Conservation (phyloP, 2,888 invertebrate species). For the Celastrina argiolus region DNA sequence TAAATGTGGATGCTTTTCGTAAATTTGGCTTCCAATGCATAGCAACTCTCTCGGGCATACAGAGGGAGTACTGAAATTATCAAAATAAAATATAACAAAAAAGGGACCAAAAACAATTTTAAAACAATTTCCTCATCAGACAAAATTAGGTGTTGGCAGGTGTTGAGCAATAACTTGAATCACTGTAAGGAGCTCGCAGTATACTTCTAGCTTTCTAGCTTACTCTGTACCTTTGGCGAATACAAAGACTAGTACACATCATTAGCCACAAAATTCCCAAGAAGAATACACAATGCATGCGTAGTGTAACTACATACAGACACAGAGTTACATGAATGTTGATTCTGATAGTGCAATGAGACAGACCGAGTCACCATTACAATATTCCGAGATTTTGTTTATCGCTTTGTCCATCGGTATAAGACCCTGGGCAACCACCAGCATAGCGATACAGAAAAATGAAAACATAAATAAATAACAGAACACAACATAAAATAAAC, state of each 20-base stretch:
- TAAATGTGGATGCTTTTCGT: constrained; percentile 76
- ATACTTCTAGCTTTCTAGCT: constrained; percentile 36
- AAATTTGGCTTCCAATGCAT: constrained; percentile 78
- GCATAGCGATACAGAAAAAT: constrained; percentile 61
- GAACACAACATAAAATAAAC: constrained; percentile 50
- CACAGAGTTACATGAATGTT: constrained; percentile 57
- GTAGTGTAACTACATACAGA: constrained; percentile 61
- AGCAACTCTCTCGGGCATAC: constrained; percentile 77
- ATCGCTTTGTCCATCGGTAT: constrained; percentile 75
- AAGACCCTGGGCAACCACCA: constrained; percentile 67
- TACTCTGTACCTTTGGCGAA: constrained; percentile 32
- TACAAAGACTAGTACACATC: constrained; percentile 32
- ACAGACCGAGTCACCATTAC: constrained; percentile 74
- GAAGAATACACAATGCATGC: constrained; percentile 63
- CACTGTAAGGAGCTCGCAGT: constrained; percentile 15
- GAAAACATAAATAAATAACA: constrained; percentile 58
- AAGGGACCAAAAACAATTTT: constrained; percentile 38
- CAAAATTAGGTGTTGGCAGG: background rate
- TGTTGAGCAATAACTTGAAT: background rate
- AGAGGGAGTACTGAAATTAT: constrained; percentile 75
- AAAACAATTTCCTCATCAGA: constrained; percentile 24
- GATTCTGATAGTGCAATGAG: constrained; percentile 62
- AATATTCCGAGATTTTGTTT: constrained; percentile 72
- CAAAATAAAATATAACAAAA: constrained; percentile 52
- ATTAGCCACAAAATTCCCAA: constrained; percentile 37